These are phyloP conservation scores for Tringa solitaria DNA, from an alignment of 2,113 vertebrate species.

Conservation along the genomic window DNA sequence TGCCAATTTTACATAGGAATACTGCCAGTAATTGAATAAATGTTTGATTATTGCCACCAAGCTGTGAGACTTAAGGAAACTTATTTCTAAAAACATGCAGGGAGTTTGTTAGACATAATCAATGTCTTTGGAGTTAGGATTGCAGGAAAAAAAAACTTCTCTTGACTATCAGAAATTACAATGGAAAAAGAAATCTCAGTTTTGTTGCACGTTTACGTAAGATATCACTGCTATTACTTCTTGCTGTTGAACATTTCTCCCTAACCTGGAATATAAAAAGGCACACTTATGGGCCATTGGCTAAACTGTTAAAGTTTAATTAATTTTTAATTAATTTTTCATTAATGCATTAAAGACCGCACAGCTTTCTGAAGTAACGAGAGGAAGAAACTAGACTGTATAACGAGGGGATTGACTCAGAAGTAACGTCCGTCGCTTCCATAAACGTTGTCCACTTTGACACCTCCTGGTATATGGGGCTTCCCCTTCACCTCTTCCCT, in stretches of 20 bases:
- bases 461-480: background rate
- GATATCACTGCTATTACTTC: background rate
- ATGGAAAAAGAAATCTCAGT: background rate
- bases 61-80: conserved; percentile 3
- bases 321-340: too few species aligned
- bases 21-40: background rate
- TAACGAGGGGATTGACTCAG: background rate
- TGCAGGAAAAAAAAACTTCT: background rate
- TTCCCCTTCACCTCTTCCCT: background rate
- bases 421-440: background rate
- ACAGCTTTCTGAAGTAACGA: background rate
- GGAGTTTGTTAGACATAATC: background rate
- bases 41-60: conserved; percentile 41
- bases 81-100: background rate
- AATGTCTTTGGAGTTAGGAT: background rate
- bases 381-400: background rate
- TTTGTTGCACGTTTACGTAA: background rate
- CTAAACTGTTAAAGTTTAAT: background rate
- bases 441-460: background rate
- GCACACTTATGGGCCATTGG: rapidly evolving
- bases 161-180: background rate
- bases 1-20: background rate
- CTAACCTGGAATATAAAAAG: background rate
- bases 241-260: background rate
- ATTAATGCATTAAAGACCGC: background rate